Evolutionary conservation across 2,888 invertebrate genomes (phyloP).

Genomic region (Oegoconia quadripuncta): DNA sequence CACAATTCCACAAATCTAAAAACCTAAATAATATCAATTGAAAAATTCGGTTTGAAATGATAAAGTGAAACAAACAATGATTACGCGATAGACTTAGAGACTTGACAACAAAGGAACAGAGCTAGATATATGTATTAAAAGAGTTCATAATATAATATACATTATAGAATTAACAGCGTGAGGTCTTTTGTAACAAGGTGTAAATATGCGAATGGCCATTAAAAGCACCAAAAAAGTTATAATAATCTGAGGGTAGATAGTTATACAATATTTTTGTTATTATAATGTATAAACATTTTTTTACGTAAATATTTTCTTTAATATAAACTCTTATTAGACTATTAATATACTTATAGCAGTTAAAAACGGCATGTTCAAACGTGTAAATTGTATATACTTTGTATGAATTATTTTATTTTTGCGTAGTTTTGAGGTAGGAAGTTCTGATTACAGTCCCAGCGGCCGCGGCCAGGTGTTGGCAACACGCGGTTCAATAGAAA

Average conservation of each 20-base stretch:
- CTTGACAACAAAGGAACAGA: slow-evolving; percentile 23
- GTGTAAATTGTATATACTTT: slow-evolving; percentile 61
- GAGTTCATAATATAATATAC: slow-evolving; percentile 46
- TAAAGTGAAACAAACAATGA: slow-evolving; percentile 12
- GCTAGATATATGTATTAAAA: slow-evolving; percentile 43
- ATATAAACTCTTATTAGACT: slow-evolving; percentile 73
- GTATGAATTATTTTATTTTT: slow-evolving; percentile 61
- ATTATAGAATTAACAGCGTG: slow-evolving; percentile 50
- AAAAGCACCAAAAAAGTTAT: slow-evolving; percentile 66
- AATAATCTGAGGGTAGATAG: slow-evolving; percentile 50
- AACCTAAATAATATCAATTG: slow-evolving; percentile 63
- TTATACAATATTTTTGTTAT: slow-evolving; percentile 57
- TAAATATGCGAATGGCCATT: slow-evolving; percentile 66
- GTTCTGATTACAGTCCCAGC: slow-evolving; percentile 52
- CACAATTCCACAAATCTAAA: slow-evolving; percentile 41
- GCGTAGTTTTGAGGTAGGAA: slow-evolving; percentile 76
- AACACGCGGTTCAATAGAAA: slow-evolving; percentile 42
- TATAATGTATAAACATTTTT: slow-evolving; percentile 49
- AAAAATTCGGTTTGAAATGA: slow-evolving; percentile 54
- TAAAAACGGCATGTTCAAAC: slow-evolving; percentile 62
- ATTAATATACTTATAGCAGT: slow-evolving; percentile 67
- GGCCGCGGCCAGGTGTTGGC: slow-evolving; percentile 12
- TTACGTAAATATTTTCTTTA: slow-evolving; percentile 74
- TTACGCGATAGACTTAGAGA: slow-evolving; percentile 6
- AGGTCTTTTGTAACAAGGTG: slow-evolving; percentile 63